Conservation (phyloP, 2,888 invertebrate species). For the Dexiosoma caninum region DNA sequence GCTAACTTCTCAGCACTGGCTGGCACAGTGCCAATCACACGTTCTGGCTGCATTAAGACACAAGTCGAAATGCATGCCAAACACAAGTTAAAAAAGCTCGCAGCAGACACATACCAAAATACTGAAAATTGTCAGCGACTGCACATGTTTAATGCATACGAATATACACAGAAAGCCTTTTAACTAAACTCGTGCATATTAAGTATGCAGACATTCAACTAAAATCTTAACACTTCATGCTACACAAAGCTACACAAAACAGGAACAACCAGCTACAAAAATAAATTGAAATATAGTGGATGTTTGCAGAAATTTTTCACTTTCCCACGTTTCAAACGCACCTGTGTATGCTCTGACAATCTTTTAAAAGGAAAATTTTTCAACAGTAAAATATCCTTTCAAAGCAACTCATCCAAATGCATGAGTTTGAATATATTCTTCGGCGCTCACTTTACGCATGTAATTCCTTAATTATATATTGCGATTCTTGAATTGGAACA, state of each 20-base stretch:
- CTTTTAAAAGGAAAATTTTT: slow-evolving; percentile 5
- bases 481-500: slow-evolving; percentile 32
- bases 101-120: slow-evolving; percentile 36
- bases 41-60: background rate
- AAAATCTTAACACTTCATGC: background rate
- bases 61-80: background rate
- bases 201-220: background rate
- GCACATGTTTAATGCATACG: background rate
- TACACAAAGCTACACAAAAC: background rate
- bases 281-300: no score
- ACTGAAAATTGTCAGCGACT: background rate
- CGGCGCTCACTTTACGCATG: slow-evolving; percentile 61
- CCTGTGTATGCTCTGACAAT: slow-evolving; percentile 52
- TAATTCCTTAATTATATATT: slow-evolving; percentile 12
- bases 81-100: slow-evolving; percentile 19
- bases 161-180: background rate
- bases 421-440: slow-evolving; percentile 7
- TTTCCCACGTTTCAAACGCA: slow-evolving; percentile 55
- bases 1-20: no score
- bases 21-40: no score
- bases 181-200: background rate
- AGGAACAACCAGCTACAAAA: background rate
- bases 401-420: background rate
- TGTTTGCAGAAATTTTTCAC: slow-evolving; percentile 40
- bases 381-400: slow-evolving; percentile 44